These are phyloP conservation scores for Drosophila sturtevanti DNA, from an alignment of 1,140 invertebrate genomes.

Conservation along the genomic window DNA sequence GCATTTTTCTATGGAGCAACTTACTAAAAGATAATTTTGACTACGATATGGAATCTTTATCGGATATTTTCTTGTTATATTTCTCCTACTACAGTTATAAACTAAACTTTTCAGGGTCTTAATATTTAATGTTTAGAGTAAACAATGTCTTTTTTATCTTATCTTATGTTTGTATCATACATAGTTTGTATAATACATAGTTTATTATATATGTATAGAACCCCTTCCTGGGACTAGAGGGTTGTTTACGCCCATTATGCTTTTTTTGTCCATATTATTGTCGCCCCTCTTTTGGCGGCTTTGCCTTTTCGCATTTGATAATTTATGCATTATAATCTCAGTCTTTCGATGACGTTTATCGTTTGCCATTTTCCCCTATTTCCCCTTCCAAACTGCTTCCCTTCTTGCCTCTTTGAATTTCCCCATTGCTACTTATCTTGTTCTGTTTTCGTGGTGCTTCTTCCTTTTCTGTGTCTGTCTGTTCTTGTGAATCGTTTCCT, in stretches of 20 bases:
- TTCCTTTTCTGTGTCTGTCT: slow-evolving; percentile 57
- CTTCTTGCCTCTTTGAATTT: slow-evolving; percentile 18
- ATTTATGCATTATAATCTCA: slow-evolving; percentile 77
- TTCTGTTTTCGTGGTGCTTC: slow-evolving; percentile 55
- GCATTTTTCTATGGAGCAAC: no score
- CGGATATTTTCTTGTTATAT: no score
- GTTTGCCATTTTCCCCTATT: slow-evolving; percentile 56
- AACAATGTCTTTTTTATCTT: background rate
- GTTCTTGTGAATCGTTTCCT: slow-evolving; percentile 66
- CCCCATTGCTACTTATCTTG: slow-evolving; percentile 45
- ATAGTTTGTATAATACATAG: no score
- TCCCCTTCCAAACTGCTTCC: slow-evolving; percentile 15
- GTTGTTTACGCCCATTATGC: background rate
- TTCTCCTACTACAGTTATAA: no score
- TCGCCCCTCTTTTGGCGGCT: slow-evolving; percentile 34
- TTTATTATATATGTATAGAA: background rate
- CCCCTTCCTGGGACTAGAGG: background rate
- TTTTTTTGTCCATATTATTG: background rate
- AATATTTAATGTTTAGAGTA: no score
- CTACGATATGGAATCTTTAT: no score
- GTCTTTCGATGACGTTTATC: slow-evolving; percentile 71
- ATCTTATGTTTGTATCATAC: no score
- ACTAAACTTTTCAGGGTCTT: no score
- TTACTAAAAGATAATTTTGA: no score
- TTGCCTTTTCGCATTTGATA: slow-evolving; percentile 76